Conservation (phyloP, 2,113 vertebrate species). For the Amphiprion percula region DNA sequence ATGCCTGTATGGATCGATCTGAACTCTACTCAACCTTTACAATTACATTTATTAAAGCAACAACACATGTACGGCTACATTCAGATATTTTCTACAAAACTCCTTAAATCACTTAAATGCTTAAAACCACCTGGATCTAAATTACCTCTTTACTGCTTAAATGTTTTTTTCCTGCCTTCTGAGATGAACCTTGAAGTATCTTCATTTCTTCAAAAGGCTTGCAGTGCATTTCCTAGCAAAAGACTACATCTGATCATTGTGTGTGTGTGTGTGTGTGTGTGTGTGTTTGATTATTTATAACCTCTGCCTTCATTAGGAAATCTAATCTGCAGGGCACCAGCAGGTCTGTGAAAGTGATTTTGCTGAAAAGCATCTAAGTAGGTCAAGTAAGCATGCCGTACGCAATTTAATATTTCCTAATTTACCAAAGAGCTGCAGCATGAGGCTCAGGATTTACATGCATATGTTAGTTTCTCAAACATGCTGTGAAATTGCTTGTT, state of each 20-base stretch:
- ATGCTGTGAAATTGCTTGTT: slow-evolving; percentile 8
- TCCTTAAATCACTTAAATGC: not conserved
- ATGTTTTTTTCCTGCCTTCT: slow-evolving; percentile 1
- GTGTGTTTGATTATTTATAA: slow-evolving; percentile 69
- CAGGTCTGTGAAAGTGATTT: slow-evolving; percentile 56
- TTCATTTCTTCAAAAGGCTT: slow-evolving; percentile 22
- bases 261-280: slow-evolving; percentile 12
- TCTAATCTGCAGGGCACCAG: slow-evolving; percentile 49
- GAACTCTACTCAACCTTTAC: not conserved
- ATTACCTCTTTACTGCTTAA: not conserved
- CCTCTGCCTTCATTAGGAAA: slow-evolving; percentile 57
- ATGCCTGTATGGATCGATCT: not conserved
- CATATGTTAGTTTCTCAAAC: not conserved
- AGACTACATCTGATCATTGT: slow-evolving; percentile 27
- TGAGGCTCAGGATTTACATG: slow-evolving; percentile 13
- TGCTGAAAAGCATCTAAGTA: slow-evolving; percentile 56
- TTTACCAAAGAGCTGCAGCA: slow-evolving; percentile 15
- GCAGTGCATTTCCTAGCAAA: slow-evolving; percentile 12
- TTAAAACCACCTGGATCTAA: not conserved
- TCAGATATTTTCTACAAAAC: not conserved
- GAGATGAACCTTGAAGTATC: slow-evolving; percentile 3
- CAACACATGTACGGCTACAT: not conserved
- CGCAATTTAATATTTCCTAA: slow-evolving; percentile 40
- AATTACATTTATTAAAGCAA: not conserved
- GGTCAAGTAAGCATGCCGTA: slow-evolving; percentile 33